phyloP scores from a whole-genome alignment of 2,888 invertebrate genomes.

The Lamellibrachia columna region DNA sequence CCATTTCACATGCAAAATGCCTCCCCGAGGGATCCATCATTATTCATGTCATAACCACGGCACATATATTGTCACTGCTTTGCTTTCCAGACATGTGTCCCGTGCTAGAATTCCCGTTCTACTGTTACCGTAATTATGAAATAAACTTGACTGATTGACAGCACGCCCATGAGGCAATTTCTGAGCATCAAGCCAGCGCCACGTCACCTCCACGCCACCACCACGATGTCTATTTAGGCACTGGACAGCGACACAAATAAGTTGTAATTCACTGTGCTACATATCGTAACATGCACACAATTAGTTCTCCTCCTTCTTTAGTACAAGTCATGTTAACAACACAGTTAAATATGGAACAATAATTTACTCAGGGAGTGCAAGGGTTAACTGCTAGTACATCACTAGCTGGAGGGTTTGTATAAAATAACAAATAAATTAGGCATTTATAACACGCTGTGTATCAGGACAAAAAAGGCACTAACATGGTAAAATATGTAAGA shows the following conservation, averaged over 20 bases:
- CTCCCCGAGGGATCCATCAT: conserved; percentile 9
- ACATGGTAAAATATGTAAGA: too few relatives aligned
- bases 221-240: neutral
- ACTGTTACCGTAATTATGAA: neutral
- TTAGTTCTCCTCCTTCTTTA: too few relatives aligned
- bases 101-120: neutral
- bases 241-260: neutral
- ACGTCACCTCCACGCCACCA: neutral
- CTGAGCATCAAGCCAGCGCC: neutral
- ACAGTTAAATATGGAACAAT: neutral
- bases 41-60: conserved; percentile 16
- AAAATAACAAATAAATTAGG: too few relatives aligned
- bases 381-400: too few relatives aligned
- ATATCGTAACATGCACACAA: too few relatives aligned
- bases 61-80: neutral
- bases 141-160: neutral
- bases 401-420: too few relatives aligned
- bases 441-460: too few relatives aligned
- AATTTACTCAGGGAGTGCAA: too few relatives aligned
- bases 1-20: neutral
- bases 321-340: neutral
- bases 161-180: neutral
- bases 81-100: neutral
- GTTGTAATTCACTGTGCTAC: neutral
- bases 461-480: too few relatives aligned